These are phyloP conservation scores for Philereme transversata DNA, from an alignment of 2,888 invertebrate species.

Conservation along the genomic window DNA sequence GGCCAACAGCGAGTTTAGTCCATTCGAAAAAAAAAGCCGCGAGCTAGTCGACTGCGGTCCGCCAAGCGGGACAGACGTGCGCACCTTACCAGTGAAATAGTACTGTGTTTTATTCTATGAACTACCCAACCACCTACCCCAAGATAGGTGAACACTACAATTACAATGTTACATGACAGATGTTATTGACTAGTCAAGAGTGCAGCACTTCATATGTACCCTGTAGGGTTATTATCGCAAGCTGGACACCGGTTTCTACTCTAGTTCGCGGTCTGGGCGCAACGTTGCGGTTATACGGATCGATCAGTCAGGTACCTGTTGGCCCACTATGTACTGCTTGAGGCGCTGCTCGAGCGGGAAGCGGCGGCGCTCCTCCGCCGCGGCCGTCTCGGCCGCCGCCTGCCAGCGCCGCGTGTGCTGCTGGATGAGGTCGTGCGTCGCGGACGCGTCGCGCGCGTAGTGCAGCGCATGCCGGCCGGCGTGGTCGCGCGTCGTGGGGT, in stretches of 20 bases:
- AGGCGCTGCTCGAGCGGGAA: constrained; percentile 93
- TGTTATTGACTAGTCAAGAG: too few relatives aligned
- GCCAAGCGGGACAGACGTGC: too few relatives aligned
- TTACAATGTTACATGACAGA: too few relatives aligned
- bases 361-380: constrained; percentile 90
- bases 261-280: neutral
- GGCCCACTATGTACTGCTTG: constrained; percentile 93
- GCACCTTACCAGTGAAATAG: too few relatives aligned
- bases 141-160: too few relatives aligned
- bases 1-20: too few relatives aligned
- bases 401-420: constrained; percentile 79
- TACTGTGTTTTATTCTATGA: too few relatives aligned
- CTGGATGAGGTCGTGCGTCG: constrained; percentile 85
- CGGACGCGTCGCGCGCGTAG: constrained; percentile 87
- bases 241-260: too few relatives aligned
- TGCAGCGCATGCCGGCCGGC: constrained; percentile 90
- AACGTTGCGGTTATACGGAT: neutral
- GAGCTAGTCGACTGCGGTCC: too few relatives aligned
- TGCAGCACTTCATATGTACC: neutral
- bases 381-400: constrained; percentile 83
- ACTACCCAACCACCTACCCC: too few relatives aligned
- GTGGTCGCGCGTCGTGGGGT: constrained; percentile 90
- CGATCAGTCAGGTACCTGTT: constrained; percentile 74
- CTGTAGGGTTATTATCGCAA: too few relatives aligned
- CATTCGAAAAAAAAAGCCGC: too few relatives aligned